Evolutionary conservation across 2,797 vertebrate genomes (phyloP), one percentile per base, ranked within the genome.

Genomic region (Falco rusticolus): DNA sequence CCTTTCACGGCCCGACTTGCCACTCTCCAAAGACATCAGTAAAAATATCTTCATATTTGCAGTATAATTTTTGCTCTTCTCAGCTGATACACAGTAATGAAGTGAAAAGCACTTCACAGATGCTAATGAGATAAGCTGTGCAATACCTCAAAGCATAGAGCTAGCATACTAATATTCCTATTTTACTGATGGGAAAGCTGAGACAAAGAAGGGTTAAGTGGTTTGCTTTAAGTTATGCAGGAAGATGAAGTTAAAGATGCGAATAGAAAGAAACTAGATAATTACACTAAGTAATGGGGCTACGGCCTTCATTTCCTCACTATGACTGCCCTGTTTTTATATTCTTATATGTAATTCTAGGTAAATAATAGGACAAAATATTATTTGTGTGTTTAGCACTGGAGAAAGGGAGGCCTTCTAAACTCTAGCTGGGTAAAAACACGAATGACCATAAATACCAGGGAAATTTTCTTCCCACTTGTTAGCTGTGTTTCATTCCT

Each of bases 391-490:
- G 5, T 37, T 84, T 45, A 74, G 11, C 33, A 16, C 3, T 22
- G 25, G 16, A 29, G 56, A 53, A 90, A 50, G 18, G 45, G 16
- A 87, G 6, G 3, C 11, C 11, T 60, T 59, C 39, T 61, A 16
- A 75, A 47, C 11, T 66, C 13, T 17, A 47, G 43, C 26, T 48
- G 29, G 18, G 41, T 24, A 81, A 75, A 90, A 14, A 8, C 8
- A 19, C 0, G 1, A 31, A 65, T 59, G 2, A 59, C 16, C 1
- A 1, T 33, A 41, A 59, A 45, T 20, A 13, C 17, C 20, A 41
- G 39, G 84, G 74, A 61, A 51, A 24, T 47, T 53, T 69, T 70
- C 9, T 90, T 61, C 34, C 34, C 76, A 8, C 16, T 74, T 78
- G 6, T 43, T 79, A 34, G 13, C 51, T 79, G 28, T 43, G 31